Base-by-base conservation (phyloP, 2,113 vertebrate species). In the Embiotoca jacksoni region DNA sequence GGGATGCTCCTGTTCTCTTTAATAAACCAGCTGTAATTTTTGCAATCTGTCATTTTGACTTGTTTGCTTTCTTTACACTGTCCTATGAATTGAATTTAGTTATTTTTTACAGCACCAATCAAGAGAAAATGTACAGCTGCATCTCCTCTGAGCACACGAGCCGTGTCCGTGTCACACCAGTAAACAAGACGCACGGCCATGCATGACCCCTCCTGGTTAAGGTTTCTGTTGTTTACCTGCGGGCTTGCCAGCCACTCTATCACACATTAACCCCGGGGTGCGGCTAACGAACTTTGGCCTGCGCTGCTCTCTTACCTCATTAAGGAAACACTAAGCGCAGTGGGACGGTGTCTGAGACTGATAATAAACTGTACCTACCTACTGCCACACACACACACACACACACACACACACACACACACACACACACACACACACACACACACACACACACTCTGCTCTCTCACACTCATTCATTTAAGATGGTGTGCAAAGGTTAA, bases 211-310 rank as follows among this genome's bases (percentile, higher is more conserved):
- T 39, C 35, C 60, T 55, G 50, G 52, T 76, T 58, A 9, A 66
- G 84, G 67, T 67, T 63, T 39, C 57, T 63, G 50, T 75, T 92
- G 88, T 93, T 91, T 87, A 91, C 82, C 76, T 62, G 69, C 61
- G 67, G 65, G 44, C 55, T 53, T 39, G 64, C 33, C 35, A 84
- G 78, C 61, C 80, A 80, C 82, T 91, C 89, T 63, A 88, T 90
- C 85, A 84, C 65, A 81, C 73, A 86, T 91, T 91, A 88, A 93
- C 85, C 86, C 80, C 31, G 62, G 80, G 75, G 82, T 78, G 75
- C 9, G 39, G 66, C 83, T 92, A 92, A 93, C 64, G 75, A 92
- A 87, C 87, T 83, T 31, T 70, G 75, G 80, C 83, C 71, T 54
- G 37, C 41, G 30, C 75, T 33, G 63, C 71, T 87, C 83, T 84